Conservation (phyloP, 2,888 invertebrate species). For the Podabrus alpinus region DNA sequence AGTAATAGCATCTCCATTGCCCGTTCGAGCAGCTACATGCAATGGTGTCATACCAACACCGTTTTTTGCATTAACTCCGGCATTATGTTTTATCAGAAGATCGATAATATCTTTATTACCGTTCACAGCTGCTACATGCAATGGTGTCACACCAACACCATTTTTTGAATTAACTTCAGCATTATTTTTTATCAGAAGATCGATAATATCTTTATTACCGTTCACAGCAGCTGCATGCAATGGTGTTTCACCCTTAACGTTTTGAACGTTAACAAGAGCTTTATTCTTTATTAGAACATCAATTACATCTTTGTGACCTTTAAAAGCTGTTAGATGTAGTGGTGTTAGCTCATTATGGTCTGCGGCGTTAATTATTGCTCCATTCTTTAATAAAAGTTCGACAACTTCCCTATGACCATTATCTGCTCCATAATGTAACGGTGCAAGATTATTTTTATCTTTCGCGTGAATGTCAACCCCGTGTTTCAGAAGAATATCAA, state of each 20-base stretch:
- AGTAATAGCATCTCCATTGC: background rate
- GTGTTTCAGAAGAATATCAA: too few species aligned
- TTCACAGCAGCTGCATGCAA: background rate
- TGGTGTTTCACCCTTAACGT: background rate
- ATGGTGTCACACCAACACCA: background rate
- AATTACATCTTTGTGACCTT: too few species aligned
- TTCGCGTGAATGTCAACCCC: too few species aligned
- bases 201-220: background rate
- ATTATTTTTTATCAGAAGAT: background rate
- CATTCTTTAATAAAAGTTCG: too few species aligned
- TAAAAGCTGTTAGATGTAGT: too few species aligned
- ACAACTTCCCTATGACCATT: too few species aligned
- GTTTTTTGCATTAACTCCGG: background rate
- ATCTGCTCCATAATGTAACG: too few species aligned
- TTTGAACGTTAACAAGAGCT: background rate
- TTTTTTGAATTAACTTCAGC: background rate
- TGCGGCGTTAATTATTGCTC: too few species aligned
- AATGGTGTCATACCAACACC: background rate
- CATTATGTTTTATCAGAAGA: background rate
- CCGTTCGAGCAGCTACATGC: background rate
- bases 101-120: background rate
- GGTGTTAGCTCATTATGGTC: background rate
- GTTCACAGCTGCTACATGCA: background rate
- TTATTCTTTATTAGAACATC: background rate
- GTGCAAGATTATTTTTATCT: too few species aligned